Percentiles rank a stretch among this genome's conserved stretches.
Evolutionary conservation across 2,797 vertebrate genomes (phyloP).

Genomic region (Pseudomugil tenellus): DNA sequence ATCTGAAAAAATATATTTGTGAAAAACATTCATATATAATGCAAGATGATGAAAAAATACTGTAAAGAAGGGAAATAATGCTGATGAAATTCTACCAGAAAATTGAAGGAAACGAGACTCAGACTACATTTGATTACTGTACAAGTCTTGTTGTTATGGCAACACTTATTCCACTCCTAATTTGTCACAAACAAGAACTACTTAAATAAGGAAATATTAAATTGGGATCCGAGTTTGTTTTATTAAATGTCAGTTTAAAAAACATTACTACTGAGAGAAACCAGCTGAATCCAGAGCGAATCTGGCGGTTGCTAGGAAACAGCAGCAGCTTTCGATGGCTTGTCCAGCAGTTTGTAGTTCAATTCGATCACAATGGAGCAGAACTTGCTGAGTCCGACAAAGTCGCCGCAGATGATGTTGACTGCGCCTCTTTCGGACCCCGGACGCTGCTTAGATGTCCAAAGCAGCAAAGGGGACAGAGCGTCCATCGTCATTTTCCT

Average conservation of each 20-base stretch:
- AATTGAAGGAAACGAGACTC: not conserved
- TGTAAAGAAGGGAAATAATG: not conserved
- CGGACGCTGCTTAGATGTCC: slow-evolving; percentile 71
- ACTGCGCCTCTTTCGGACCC: slow-evolving; percentile 46
- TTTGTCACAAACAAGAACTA: too few relatives aligned
- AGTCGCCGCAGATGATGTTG: slow-evolving; percentile 83
- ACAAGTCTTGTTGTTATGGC: not conserved
- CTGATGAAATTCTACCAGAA: not conserved
- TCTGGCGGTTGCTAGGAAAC: not conserved
- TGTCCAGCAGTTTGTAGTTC: slow-evolving; percentile 60
- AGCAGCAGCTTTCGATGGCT: not conserved
- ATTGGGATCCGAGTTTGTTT: too few relatives aligned
- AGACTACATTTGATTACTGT: not conserved
- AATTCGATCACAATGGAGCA: slow-evolving; percentile 75
- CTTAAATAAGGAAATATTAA: too few relatives aligned
- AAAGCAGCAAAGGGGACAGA: slow-evolving; percentile 66
- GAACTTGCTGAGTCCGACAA: slow-evolving; percentile 68
- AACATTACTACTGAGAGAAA: too few relatives aligned
- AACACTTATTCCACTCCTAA: not conserved
- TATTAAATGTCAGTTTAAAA: too few relatives aligned
- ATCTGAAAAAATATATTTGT: not conserved
- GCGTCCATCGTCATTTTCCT: slow-evolving; percentile 69
- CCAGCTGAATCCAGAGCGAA: not conserved
- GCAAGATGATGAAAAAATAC: not conserved
- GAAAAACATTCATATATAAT: not conserved